Base-by-base conservation (phyloP, 2,113 vertebrate genomes). In the Peromyscus leucopus region DNA sequence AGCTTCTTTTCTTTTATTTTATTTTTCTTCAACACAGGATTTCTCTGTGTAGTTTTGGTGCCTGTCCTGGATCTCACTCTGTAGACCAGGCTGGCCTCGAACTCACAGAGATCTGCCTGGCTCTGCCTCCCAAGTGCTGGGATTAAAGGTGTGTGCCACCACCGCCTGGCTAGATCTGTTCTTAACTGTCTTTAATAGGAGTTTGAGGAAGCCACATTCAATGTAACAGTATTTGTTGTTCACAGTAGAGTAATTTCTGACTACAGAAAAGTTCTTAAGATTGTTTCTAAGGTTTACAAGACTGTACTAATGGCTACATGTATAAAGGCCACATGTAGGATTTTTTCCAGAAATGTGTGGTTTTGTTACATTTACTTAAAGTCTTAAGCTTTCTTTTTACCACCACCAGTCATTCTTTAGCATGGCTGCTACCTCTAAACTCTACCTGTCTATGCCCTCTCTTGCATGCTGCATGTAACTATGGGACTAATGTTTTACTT, bases 151-250 rank as follows among this genome's bases (percentile, higher is more conserved):
- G 51, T 51, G 51, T 11, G 51, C 51, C 51, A 51, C 51, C 51
- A 51, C 51, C 10, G 51, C 51, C 51, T 9, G 9, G 51, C 51
- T 51, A 9, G 71, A 19, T 95, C 71, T 21, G 78, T 94, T 96
- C 79, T 71, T 89, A 86, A 93, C 48, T 90, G 7, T 97, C 94
- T 86, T 79, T 57, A 2, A 13, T 55, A 84, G 15, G 79, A 75
- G 13, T 86, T 84, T 93, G 75, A 76, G 92, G 85, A 95, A 92
- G 59, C 42, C 48, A 96, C 92, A 95, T 93, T 87, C 86, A 71
- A 89, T 63, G 42, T 94, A 89, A 96, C 86, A 89, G 67, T 91
- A 97, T 71, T 74, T 95, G 10, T 96, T 97, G 93, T 28, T 3
- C 89, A 65, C 39, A 55, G 11, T 78, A 90, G 74, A 93, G 82